These are phyloP conservation scores for Pomphorhynchus laevis DNA, from an alignment of 1,140 invertebrate species.

Conservation along the genomic window DNA sequence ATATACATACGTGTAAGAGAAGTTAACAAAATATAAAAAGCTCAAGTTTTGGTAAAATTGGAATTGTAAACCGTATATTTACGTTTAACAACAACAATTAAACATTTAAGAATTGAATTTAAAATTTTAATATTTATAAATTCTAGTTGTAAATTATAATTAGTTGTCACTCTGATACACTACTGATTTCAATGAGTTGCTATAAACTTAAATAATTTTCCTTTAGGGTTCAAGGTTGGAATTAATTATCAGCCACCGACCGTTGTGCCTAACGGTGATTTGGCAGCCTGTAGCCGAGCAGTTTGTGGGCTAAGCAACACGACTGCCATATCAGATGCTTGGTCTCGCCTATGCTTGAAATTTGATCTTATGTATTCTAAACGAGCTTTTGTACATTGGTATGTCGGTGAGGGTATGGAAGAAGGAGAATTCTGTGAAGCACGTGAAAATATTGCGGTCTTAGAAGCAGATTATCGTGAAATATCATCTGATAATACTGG, in stretches of 20 bases:
- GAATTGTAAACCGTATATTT: too few relatives aligned
- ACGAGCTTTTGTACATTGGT: constrained; percentile 20
- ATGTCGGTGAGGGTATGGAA: constrained; percentile 23
- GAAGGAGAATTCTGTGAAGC: constrained; percentile 33
- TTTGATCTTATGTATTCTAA: constrained; percentile 45
- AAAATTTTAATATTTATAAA: too few relatives aligned
- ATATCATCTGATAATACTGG: constrained; percentile 36
- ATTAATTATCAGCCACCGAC: constrained; percentile 21
- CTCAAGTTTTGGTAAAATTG: too few relatives aligned
- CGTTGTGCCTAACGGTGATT: constrained; percentile 39
- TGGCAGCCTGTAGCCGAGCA: constrained; percentile 45
- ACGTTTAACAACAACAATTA: too few relatives aligned
- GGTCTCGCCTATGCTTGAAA: constrained; percentile 31
- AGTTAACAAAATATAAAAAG: too few relatives aligned
- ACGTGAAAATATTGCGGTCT: constrained; percentile 40
- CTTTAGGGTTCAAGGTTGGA: constrained; percentile 11
- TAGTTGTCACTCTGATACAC: too few relatives aligned
- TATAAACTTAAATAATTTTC: too few relatives aligned
- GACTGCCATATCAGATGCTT: constrained; percentile 37
- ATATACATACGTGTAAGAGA: too few relatives aligned
- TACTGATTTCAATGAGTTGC: too few relatives aligned
- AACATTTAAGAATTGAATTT: too few relatives aligned
- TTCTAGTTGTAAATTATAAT: too few relatives aligned
- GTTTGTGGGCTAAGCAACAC: constrained; percentile 46
- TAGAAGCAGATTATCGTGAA: constrained; percentile 48